Evolutionary conservation across 1,140 invertebrate genomes (phyloP), one percentile per base, ranked within the genome.

Genomic region (Drosophila ambigua): DNA sequence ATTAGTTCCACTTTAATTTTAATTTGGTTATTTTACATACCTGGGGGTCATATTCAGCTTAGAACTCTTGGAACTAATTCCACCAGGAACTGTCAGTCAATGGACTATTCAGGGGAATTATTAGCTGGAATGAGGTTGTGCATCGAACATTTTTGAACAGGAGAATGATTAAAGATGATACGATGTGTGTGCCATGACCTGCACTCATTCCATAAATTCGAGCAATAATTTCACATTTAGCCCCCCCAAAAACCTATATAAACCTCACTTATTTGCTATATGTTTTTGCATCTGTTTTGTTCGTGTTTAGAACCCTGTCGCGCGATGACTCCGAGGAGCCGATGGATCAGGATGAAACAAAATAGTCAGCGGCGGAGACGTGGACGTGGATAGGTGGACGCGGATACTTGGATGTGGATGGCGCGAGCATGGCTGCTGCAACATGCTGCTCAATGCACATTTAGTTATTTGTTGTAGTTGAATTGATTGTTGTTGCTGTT

Each of bases 271-370:
- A 31, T 31, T 31, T 8, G 13, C 5, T 2, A 8, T 11, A 6
- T 54, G 6, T 48, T 9, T 24, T 13, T 28, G 2, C 43, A 20
- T 9, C 6, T 24, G 31, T 0, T 2, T 52, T 58, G 5, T 9
- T 31, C 9, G 0, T 31, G 3, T 31, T 9, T 43, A 91, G 89
- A 79, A 87, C 95, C 80, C 94, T 95, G 90, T 95, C 95, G 80
- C 94, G 95, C 71, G 95, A 95, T 92, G 94, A 94, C 89, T 95
- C 94, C 52, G 95, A 96, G 80, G 96, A 96, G 92, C 96, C 96
- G 26, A 97, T 97, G 96, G 96, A 97, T 88, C 95, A 96, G 92
- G 96, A 97, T 91, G 91, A 92, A 90, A 71, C 84, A 67, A 92
- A 92, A 80, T 92, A 90, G 61, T 46, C 20, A 52, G 72, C 45